phyloP scores from a whole-genome alignment of 2,113 vertebrate species.

The Entomyzon cyanotis region DNA sequence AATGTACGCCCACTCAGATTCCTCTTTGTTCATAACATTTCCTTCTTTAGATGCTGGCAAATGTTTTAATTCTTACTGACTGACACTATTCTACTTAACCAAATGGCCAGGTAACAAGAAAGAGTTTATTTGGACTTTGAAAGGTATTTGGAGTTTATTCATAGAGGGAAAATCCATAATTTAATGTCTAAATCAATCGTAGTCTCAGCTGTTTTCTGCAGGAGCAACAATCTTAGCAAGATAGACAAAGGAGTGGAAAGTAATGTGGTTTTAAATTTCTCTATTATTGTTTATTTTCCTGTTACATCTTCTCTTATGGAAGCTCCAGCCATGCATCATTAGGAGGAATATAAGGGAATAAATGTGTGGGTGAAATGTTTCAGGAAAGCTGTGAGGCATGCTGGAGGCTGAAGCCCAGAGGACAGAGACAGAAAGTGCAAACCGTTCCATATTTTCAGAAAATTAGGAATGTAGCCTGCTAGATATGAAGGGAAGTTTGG shows the following conservation, averaged over 20 bases:
- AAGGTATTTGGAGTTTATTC: background rate
- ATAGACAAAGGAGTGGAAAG: background rate
- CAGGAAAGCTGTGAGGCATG: background rate
- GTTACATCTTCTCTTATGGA: background rate
- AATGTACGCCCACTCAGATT: constrained; percentile 30
- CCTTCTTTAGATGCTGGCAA: background rate
- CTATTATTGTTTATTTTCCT: background rate
- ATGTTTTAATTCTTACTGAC: background rate
- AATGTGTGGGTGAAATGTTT: background rate
- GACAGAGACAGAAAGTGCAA: background rate
- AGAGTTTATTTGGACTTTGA: background rate
- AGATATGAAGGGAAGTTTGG: background rate
- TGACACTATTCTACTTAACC: background rate
- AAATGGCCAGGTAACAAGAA: background rate
- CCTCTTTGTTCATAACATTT: background rate
- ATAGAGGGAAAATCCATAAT: background rate
- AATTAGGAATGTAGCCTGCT: background rate
- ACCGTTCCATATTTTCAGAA: background rate
- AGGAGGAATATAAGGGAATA: background rate
- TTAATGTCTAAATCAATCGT: background rate
- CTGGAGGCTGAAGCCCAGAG: background rate
- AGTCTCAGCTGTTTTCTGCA: background rate
- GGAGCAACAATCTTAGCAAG: background rate
- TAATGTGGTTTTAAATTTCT: background rate
- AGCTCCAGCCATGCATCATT: background rate